Evolutionary conservation across 2,888 invertebrate genomes (phyloP), one percentile per base, ranked within the genome.

Genomic region (Scaeva pyrastri): DNA sequence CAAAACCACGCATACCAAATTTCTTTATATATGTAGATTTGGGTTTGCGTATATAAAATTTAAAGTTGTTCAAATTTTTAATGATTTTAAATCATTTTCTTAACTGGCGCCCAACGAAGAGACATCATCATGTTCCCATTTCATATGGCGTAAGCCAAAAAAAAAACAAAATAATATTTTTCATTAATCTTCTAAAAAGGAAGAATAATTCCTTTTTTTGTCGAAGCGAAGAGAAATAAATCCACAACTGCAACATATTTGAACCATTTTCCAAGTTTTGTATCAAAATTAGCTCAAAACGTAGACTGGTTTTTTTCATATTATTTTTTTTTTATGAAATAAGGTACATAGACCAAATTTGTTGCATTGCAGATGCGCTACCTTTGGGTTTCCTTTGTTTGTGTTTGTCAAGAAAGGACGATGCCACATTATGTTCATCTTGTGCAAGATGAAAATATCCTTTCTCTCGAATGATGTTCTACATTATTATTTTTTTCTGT

Each of bases 341-440:
- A 41, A 70, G 56, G 56, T 43, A 62, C 62, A 73, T 21, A 23
- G 16, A 52, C 39, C 73, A 55, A 70, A 56, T 77, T 77, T 74
- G 82, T 82, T 82, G 86, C 86, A 86, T 56, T 86, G 86, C 86
- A 86, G 86, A 77, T 86, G 86, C 68, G 60, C 23, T 41, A 8
- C 60, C 39, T 55, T 75, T 79, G n/a, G 31, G 26, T 12, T 55
- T 12, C 60, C 45, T 74, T 45, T 64, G 21, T 12, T 10, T 39
- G 8, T 1, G 10, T 52, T 52, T 26, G 52, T 52, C 23, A 52
- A 39, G 73, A 11, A 58, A 58, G 48, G 19, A 66, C n/a, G 36
- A 66, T 48, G 45, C 12, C 73, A 62, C 23, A 73, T 73, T 62
- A 64, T 64, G 52, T 48, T 41, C 62, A 62, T 62, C 45, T 66